A percentile compares a stretch with the other conserved stretches of the same genome.
phyloP scores from a whole-genome alignment of 1,140 invertebrate genomes.

The Dolichoris vasculosae region DNA sequence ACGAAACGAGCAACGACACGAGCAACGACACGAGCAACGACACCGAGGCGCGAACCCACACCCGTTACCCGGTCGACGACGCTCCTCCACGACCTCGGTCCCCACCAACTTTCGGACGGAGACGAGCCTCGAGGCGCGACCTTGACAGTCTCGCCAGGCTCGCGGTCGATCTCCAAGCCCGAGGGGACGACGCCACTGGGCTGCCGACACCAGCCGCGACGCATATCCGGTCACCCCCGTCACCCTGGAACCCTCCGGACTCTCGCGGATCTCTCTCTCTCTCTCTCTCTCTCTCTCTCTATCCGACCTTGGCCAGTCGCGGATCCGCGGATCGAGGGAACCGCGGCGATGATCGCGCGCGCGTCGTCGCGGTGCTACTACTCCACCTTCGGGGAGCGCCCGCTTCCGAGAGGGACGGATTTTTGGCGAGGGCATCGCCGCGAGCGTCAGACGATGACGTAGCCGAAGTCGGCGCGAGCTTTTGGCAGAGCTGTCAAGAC shows the following conservation, averaged over 20 bases:
- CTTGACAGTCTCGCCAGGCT: slow-evolving; percentile 37
- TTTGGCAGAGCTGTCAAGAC: neutral
- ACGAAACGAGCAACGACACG: too few species aligned
- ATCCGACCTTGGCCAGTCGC: neutral
- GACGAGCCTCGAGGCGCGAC: neutral
- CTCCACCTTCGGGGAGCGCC: slow-evolving; percentile 54
- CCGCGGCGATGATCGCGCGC: slow-evolving; percentile 37
- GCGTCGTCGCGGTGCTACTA: slow-evolving; percentile 69
- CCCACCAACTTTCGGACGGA: neutral
- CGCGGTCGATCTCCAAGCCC: slow-evolving; percentile 16
- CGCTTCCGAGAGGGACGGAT: neutral
- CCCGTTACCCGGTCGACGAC: slow-evolving; percentile 22
- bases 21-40: neutral
- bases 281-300: too few species aligned
- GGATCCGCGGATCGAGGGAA: neutral
- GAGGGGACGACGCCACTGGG: neutral
- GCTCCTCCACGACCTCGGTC: neutral
- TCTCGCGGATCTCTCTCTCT: neutral
- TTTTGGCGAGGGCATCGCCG: slow-evolving; percentile 33
- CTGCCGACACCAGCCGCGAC: slow-evolving; percentile 17
- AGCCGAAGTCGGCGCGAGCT: neutral
- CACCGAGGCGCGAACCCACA: slow-evolving; percentile 10
- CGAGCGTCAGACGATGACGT: slow-evolving; percentile 12
- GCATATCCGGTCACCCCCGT: slow-evolving; percentile 54
- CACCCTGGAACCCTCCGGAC: slow-evolving; percentile 53